A percentile compares a stretch with the other conserved stretches of the same genome.
These are phyloP conservation scores for Carassius carassius DNA, from an alignment of 2,113 vertebrate genomes.

Conservation along the genomic window DNA sequence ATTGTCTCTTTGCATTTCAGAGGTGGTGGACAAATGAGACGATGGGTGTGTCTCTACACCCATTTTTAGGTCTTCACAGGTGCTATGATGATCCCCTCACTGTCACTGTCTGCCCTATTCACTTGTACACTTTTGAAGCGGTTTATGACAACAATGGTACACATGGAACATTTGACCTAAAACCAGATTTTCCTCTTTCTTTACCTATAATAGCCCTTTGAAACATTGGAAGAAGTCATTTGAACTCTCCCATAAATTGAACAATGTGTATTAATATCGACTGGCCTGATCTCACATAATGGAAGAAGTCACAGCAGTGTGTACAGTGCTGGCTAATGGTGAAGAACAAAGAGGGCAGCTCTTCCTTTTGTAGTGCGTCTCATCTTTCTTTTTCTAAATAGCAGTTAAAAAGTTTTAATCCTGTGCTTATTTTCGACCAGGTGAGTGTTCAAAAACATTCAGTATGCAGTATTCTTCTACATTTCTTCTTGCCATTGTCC, in stretches of 20 bases:
- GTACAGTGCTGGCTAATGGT: neutral
- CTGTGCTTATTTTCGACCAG: neutral
- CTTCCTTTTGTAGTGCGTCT: neutral
- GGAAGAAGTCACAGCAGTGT: neutral
- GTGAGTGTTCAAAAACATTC: neutral
- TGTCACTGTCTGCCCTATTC: neutral
- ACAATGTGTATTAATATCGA: conserved; percentile 24
- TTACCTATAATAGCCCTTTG: conserved; percentile 6
- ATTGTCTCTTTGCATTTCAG: neutral
- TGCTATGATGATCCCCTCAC: neutral
- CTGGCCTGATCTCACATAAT: neutral
- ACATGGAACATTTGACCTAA: neutral
- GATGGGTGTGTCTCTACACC: neutral
- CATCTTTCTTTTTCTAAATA: neutral
- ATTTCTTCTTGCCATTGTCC: neutral
- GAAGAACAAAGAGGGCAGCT: neutral
- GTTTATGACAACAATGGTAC: conserved; percentile 19
- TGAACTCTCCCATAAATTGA: conserved; percentile 24
- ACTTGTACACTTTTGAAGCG: conserved; percentile 13
- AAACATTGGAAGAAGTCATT: neutral
- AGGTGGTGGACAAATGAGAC: neutral
- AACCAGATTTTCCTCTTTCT: neutral
- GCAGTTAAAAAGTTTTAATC: neutral
- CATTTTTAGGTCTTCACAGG: conserved; percentile 20
- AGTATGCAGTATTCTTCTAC: neutral